Evolutionary conservation across 2,888 invertebrate species (phyloP).

Genomic region (Caradrina clavipalpis): DNA sequence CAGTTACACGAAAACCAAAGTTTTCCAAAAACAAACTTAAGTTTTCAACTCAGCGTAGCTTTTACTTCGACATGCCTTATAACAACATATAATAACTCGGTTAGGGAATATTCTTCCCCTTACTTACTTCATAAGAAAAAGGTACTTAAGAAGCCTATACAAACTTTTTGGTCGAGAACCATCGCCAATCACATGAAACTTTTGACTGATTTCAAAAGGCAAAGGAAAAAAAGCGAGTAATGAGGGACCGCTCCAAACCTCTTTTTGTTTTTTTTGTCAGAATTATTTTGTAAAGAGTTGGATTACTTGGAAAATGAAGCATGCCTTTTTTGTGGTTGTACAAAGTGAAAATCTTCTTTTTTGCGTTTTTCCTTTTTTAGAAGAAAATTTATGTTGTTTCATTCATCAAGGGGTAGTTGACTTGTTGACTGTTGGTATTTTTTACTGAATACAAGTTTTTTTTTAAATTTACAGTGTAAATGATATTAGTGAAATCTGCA

Average conservation of each 20-base stretch:
- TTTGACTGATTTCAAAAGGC: slow-evolving; percentile 54
- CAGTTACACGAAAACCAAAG: not conserved
- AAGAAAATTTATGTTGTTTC: slow-evolving; percentile 10
- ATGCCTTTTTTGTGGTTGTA: slow-evolving; percentile 29
- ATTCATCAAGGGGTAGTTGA: slow-evolving; percentile 8
- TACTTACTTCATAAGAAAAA: slow-evolving; percentile 40
- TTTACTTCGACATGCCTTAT: slow-evolving; percentile 13
- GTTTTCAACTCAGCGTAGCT: not conserved
- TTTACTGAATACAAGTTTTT: not conserved
- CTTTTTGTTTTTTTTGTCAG: slow-evolving; percentile 52
- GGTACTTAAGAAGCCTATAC: slow-evolving; percentile 51
- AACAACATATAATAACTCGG: slow-evolving; percentile 39
- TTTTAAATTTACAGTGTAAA: no score
- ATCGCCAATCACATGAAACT: slow-evolving; percentile 59
- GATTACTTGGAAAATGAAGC: slow-evolving; percentile 38
- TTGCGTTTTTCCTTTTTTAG: not conserved
- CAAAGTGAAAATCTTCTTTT: slow-evolving; percentile 28
- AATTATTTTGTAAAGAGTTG: slow-evolving; percentile 54
- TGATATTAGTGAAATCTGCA: not conserved
- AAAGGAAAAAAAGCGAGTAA: slow-evolving; percentile 43
- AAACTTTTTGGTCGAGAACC: slow-evolving; percentile 53
- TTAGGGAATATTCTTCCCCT: slow-evolving; percentile 46
- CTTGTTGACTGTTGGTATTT: not conserved
- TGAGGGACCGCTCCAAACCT: slow-evolving; percentile 40
- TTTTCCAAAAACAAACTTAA: not conserved